Evolutionary conservation across 2,888 invertebrate genomes (phyloP), one percentile per base, ranked within the genome.

Genomic region (Crematogaster levior): DNA sequence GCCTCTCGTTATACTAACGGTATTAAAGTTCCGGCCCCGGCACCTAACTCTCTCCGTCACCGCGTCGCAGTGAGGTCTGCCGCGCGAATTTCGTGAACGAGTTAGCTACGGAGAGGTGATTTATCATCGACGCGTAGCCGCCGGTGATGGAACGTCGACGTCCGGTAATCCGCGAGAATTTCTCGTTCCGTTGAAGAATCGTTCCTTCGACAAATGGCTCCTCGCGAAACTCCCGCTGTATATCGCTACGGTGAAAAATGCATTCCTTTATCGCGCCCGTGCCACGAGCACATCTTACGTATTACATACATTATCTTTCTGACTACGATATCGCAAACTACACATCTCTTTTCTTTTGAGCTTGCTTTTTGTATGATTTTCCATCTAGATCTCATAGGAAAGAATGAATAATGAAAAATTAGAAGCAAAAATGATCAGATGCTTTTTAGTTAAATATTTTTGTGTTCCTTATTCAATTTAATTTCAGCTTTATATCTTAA

Each of bases 1-100:
- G 85, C 89, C 86, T 85, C 89, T 89, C 89, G 89, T 89, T 89
- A 89, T 86, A 84, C 86, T 89, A 89, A 89, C 89, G 89, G 89
- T 89, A 89, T 89, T 86, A 89, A 89, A 87, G 84, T 82, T 75
- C 63, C 81, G 75, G 65, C 68, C 66, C 58, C 72, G 80, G 74
- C 66, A 70, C 37, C 18, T 27, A 51, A 30, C 77, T 51, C 81
- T 60, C 63, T 58, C 66, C 82, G 68, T 70, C 79, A 60, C 70
- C 73, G 30, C 43, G 53, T 70, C 82, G 70, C 68, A 65, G 79
- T 43, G 66, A n/a, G 63, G 37, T 34, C 75, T 56, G 81, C 65
- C 85, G 72, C 85, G 84, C 70, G 86, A 87, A 90, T 90, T 90
- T 90, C 88, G 85, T 84, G 87, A 82, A 89, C 84, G 82, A 81